These are phyloP conservation scores for Ptiloglossa arizonensis DNA, from an alignment of 1,140 invertebrate genomes.

Conservation along the genomic window DNA sequence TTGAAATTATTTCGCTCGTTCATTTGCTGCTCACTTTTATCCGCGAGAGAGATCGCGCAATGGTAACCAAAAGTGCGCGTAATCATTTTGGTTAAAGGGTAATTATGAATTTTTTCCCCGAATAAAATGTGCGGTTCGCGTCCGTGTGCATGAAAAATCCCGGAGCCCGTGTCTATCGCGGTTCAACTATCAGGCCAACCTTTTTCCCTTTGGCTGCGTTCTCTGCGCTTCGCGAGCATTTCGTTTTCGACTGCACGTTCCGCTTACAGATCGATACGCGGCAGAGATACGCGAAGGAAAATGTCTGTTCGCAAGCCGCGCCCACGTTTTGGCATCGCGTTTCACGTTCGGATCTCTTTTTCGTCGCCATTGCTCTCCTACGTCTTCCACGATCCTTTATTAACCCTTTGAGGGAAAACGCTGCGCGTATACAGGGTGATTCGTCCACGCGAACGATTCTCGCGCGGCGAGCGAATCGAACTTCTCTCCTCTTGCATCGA, in stretches of 20 bases:
- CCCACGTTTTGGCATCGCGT: conserved; percentile 45
- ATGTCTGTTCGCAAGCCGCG: conserved; percentile 45
- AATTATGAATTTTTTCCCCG: neutral
- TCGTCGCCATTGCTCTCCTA: neutral
- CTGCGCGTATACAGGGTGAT: neutral
- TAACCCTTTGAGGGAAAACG: conserved; percentile 25
- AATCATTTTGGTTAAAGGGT: neutral
- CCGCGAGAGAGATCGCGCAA: no score
- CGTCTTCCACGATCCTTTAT: conserved; percentile 12
- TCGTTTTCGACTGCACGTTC: conserved; percentile 49
- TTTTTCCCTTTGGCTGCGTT: conserved; percentile 30
- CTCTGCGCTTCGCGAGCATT: conserved; percentile 9
- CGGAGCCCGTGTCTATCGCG: neutral
- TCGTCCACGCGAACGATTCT: neutral
- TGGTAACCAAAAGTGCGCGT: no score
- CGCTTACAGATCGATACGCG: conserved; percentile 45
- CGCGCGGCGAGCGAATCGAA: no score
- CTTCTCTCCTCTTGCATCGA: no score
- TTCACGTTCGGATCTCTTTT: neutral
- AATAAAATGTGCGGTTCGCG: neutral
- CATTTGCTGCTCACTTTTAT: no score
- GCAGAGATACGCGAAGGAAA: conserved; percentile 43
- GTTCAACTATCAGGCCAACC: conserved; percentile 15
- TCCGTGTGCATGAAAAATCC: neutral
- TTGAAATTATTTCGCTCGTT: no score